Evolutionary conservation across 2,888 invertebrate genomes (phyloP), one percentile per base, ranked within the genome.

Genomic region (Chrysomela aeneicollis): DNA sequence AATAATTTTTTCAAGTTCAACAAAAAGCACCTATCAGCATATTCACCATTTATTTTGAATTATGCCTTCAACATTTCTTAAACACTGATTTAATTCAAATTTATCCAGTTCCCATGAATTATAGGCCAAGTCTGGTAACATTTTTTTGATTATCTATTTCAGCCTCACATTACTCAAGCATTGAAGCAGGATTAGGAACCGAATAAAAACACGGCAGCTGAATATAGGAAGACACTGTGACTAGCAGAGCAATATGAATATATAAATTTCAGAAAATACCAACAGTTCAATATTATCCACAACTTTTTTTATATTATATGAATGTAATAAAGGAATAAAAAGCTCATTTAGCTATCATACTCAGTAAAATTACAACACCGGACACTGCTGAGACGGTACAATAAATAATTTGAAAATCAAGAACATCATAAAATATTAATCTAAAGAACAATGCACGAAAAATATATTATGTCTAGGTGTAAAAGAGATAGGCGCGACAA

Each of bases 191-290:
- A 15, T 26, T 15, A 42, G n/a, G 42, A 42, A 42, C 42, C 42
- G 15, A 42, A n/a, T n/a, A 15, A 42, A 42, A 15, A 42, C 4
- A 12, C 42, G 15, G 35, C 9, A 35, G 9, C 1, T 12, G 12
- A 12, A 12, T 35, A 42, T 15, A 42, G 42, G 42, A 42, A 42
- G 42, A 42, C 42, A 42, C 42, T 42, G 42, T 42, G 42, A 42
- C 42, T 42, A 42, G 42, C 42, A 42, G 35, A 35, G 35, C 35
- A 35, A 12, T 35, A 35, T 35, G 12, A 42, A 42, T 15, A 42
- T 42, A 15, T 8, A 42, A 42, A 42, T 15, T 42, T 6, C 9
- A 35, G 15, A 42, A 42, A 42, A 15, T 42, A 8, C 15, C n/a
- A 42, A 42, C 15, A 42, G 2, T 42, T 42, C 15, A 42, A 1